A percentile compares a stretch with the other conserved stretches of the same genome.
Conservation (phyloP, 2,888 invertebrate species). For the Patella depressa region DNA sequence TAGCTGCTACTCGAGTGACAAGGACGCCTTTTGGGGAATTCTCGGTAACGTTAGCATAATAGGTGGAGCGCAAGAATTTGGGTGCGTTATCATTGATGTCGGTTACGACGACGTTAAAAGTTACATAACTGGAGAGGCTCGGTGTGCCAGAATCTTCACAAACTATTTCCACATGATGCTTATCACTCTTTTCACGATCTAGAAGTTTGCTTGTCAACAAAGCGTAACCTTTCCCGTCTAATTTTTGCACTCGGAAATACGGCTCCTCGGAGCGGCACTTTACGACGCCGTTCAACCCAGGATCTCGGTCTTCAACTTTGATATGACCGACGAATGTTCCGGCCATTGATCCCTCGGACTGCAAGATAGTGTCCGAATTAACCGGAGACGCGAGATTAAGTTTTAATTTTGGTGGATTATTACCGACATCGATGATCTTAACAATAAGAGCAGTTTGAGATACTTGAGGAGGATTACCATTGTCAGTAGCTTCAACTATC, state of each 20-base stretch:
- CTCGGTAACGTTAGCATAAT: conserved; percentile 54
- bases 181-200: conserved; percentile 54
- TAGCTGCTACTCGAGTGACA: conserved; percentile 53
- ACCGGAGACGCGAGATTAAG: conserved; percentile 32
- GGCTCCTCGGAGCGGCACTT: conserved; percentile 40
- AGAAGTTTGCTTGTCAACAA: conserved; percentile 49
- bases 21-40: conserved; percentile 56
- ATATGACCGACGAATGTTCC: conserved; percentile 55
- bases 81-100: conserved; percentile 67
- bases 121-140: conserved; percentile 44
- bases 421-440: conserved; percentile 85
- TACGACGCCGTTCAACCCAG: conserved; percentile 48
- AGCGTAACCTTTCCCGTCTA: conserved; percentile 30
- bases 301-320: conserved; percentile 52
- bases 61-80: conserved; percentile 48
- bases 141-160: conserved; percentile 61
- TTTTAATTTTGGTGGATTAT: conserved; percentile 84
- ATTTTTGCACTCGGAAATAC: conserved; percentile 33
- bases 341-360: conserved; percentile 45
- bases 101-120: conserved; percentile 52
- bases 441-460: conserved; percentile 37
- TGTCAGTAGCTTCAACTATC: conserved; percentile 39
- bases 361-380: conserved; percentile 22
- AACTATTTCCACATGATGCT: conserved; percentile 53
- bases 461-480: conserved; percentile 34